Evolutionary conservation across 2,113 vertebrate species (phyloP).

Genomic region (Ceyx cyanopectus): DNA sequence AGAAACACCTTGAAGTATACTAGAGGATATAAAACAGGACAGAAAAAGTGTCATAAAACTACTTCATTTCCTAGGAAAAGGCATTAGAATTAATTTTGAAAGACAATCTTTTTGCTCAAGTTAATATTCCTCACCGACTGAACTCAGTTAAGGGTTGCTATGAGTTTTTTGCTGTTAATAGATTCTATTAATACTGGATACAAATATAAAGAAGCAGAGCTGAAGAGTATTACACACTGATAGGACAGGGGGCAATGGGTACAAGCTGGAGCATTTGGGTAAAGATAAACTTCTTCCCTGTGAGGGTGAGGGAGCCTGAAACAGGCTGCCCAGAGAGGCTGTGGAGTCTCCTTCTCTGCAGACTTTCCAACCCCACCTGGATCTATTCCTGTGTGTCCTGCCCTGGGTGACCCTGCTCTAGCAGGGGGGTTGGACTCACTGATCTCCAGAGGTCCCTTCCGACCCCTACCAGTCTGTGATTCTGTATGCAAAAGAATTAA

Average conservation of each 20-base stretch:
- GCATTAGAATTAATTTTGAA: neutral
- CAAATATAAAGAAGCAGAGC: neutral
- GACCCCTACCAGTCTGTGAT: neutral
- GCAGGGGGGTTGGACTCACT: too few relatives aligned
- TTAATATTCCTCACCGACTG: neutral
- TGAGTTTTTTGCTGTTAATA: neutral
- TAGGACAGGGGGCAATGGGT: too few relatives aligned
- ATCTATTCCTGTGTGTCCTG: too few relatives aligned
- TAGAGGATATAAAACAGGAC: constrained; percentile 56
- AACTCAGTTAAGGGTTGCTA: neutral
- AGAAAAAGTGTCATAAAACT: neutral
- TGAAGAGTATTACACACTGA: neutral
- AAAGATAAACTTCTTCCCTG: too few relatives aligned
- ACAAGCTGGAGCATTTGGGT: too few relatives aligned
- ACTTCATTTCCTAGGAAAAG: neutral
- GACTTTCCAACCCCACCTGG: too few relatives aligned
- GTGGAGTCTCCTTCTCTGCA: too few relatives aligned
- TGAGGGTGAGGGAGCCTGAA: too few relatives aligned
- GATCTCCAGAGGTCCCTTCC: too few relatives aligned
- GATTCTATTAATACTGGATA: neutral
- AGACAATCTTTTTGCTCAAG: neutral
- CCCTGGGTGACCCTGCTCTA: too few relatives aligned
- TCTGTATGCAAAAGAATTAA: neutral
- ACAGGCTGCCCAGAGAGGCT: too few relatives aligned
- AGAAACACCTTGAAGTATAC: constrained; percentile 54